Conservation (phyloP, 2,113 vertebrate species). For the Passer montanus region DNA sequence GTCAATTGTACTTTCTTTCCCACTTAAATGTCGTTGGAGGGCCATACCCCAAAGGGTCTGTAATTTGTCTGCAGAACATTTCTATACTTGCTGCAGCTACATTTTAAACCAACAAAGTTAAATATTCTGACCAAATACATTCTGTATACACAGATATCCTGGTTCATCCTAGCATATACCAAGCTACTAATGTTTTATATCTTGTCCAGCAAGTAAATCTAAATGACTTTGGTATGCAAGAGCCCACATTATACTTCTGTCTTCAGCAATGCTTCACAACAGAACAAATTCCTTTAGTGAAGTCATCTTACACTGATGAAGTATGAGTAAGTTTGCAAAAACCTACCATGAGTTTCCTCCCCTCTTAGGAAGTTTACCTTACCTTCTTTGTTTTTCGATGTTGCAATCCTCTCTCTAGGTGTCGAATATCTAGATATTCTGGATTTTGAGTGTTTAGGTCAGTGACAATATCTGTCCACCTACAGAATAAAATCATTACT, state of each 20-base stretch:
- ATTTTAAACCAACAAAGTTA: not conserved
- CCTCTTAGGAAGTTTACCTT: not conserved
- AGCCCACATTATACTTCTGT: not conserved
- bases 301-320: not conserved
- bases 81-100: not conserved
- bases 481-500: conserved; percentile 48
- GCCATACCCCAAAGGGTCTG: not conserved
- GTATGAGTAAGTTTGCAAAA: not conserved
- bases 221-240: not conserved
- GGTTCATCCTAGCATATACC: not conserved
- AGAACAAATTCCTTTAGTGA: not conserved
- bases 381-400: conserved; percentile 98
- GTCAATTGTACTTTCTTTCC: not conserved
- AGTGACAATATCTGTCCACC: conserved; percentile 94
- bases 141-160: not conserved
- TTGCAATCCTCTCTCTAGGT: conserved; percentile 93
- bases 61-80: not conserved
- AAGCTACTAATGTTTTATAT: not conserved
- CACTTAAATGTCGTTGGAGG: not conserved
- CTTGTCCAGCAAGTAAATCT: not conserved
- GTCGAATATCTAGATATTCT: conserved; percentile 95
- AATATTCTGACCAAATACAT: not conserved
- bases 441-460: conserved; percentile 98
- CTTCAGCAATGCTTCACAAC: not conserved
- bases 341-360: not conserved